Evolutionary conservation across 2,797 vertebrate species (phyloP).

Genomic region (Miichthys miiuy): DNA sequence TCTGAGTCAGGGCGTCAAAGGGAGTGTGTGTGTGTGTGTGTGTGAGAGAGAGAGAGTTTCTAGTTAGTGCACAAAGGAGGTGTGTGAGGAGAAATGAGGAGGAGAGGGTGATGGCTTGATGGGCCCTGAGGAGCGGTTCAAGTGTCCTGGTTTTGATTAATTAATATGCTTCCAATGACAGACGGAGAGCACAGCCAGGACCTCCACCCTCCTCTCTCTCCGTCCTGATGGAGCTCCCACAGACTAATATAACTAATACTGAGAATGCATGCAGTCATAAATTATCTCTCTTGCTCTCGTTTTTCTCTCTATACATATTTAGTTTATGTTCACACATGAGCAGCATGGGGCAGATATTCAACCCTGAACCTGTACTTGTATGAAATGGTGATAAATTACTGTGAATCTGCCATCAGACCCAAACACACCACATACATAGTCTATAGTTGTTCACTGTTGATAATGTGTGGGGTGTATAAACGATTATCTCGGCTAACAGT

Average conservation of each 20-base stretch:
- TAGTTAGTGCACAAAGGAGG: slow-evolving; percentile 22
- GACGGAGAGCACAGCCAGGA: slow-evolving; percentile 11
- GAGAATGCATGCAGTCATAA: slow-evolving; percentile 20
- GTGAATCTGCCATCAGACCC: slow-evolving; percentile 9
- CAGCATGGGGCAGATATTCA: not conserved
- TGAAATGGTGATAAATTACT: slow-evolving; percentile 52
- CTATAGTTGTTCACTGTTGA: too few relatives aligned
- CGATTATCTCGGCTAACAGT: too few relatives aligned
- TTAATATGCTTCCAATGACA: slow-evolving; percentile 54
- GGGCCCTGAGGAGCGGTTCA: slow-evolving; percentile 22
- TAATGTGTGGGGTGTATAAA: too few relatives aligned
- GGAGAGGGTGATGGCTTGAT: slow-evolving; percentile 38
- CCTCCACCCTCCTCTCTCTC: not conserved
- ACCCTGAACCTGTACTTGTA: slow-evolving; percentile 18
- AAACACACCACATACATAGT: slow-evolving; percentile 2
- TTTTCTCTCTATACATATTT: slow-evolving; percentile 49
- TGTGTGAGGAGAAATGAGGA: slow-evolving; percentile 9
- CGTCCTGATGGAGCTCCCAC: slow-evolving; percentile 14
- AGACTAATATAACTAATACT: slow-evolving; percentile 35
- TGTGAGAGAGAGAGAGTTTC: not conserved
- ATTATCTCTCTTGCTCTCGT: slow-evolving; percentile 29
- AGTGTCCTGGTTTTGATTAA: slow-evolving; percentile 64
- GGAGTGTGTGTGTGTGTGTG: not conserved
- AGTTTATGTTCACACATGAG: slow-evolving; percentile 25
- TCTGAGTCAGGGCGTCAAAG: slow-evolving; percentile 17